Conservation (phyloP, 1,140 invertebrate species). For the Drosophila nannoptera region DNA sequence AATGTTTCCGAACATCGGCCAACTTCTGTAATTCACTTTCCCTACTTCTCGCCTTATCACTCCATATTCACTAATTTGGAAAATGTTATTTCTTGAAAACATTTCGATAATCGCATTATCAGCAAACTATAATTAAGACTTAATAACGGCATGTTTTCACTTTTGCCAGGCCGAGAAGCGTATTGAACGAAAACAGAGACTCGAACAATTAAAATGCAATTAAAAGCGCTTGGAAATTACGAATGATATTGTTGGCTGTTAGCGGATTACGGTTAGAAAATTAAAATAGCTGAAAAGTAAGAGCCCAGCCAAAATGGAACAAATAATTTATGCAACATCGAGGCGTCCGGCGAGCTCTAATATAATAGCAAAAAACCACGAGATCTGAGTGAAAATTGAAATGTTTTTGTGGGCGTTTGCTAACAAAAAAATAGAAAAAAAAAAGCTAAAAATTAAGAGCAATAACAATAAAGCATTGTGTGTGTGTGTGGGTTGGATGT, state of each 20-base stretch:
- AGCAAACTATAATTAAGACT: conserved; percentile 58
- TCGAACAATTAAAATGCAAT: conserved; percentile 69
- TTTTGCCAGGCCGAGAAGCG: conserved; percentile 38
- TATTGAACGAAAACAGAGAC: conserved; percentile 33
- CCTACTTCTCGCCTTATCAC: not conserved
- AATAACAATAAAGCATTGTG: conserved; percentile 40
- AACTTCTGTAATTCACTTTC: not conserved
- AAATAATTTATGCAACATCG: conserved; percentile 70
- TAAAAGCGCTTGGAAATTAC: conserved; percentile 57
- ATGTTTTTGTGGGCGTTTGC: conserved; percentile 55
- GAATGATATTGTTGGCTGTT: conserved; percentile 19
- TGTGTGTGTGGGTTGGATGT: conserved; percentile 35
- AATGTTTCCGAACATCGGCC: no score
- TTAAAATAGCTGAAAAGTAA: conserved; percentile 42
- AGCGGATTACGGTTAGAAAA: conserved; percentile 24
- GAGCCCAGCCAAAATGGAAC: conserved; percentile 16
- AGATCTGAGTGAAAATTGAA: conserved; percentile 44
- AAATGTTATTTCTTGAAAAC: conserved; percentile 12
- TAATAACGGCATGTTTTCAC: conserved; percentile 67
- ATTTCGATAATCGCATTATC: conserved; percentile 62
- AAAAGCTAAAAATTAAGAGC: conserved; percentile 69
- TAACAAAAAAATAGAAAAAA: conserved; percentile 43
- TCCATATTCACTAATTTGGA: conserved; percentile 7
- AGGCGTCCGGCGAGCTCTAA: conserved; percentile 39
- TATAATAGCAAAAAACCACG: conserved; percentile 9